Percentiles rank a stretch among this genome's conserved stretches.
These are phyloP conservation scores for zebrafish (Danio rerio) DNA, from an alignment of 2,113 vertebrate species.

Conservation along the genomic window DNA sequence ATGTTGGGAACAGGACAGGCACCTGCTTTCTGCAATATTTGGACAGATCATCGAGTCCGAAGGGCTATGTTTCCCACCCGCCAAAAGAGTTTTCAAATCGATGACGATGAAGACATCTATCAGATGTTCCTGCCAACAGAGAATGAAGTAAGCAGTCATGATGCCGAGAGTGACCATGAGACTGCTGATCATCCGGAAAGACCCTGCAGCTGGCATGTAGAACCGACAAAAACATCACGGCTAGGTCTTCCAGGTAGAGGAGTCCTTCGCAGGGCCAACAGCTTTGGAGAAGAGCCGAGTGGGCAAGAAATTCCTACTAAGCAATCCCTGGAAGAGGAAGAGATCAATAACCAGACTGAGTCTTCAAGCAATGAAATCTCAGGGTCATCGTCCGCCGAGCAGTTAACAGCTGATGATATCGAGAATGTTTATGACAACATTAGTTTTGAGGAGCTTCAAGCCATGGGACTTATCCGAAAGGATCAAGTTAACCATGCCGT, in stretches of 20 bases:
- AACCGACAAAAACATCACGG: slow-evolving; percentile 73
- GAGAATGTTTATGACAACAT: slow-evolving; percentile 98
- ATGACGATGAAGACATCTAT: slow-evolving; percentile 92
- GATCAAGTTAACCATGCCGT: slow-evolving; percentile 66
- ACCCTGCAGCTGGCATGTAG: slow-evolving; percentile 94
- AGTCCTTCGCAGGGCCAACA: slow-evolving; percentile 88
- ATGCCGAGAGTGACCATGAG: slow-evolving; percentile 69
- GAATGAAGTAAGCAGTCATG: slow-evolving; percentile 71
- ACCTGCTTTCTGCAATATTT: slow-evolving; percentile 83
- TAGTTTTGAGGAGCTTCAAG: slow-evolving; percentile 94
- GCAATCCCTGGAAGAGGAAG: slow-evolving; percentile 59
- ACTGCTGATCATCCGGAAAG: slow-evolving; percentile 76
- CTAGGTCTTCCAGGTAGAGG: slow-evolving; percentile 69
- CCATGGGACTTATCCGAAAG: slow-evolving; percentile 86
- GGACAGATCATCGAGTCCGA: slow-evolving; percentile 90
- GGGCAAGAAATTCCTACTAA: slow-evolving; percentile 59
- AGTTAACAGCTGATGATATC: slow-evolving; percentile 89
- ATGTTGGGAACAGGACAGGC: slow-evolving; percentile 76
- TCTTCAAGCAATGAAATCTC: slow-evolving; percentile 78
- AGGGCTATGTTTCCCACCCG: slow-evolving; percentile 90
- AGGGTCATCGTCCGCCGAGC: slow-evolving; percentile 83
- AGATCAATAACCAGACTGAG: slow-evolving; percentile 69
- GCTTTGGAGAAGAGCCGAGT: slow-evolving; percentile 86
- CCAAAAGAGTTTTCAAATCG: slow-evolving; percentile 81
- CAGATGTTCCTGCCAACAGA: slow-evolving; percentile 92